These are phyloP conservation scores for Paralichthys olivaceus DNA, from an alignment of 2,113 vertebrate species.

Conservation along the genomic window DNA sequence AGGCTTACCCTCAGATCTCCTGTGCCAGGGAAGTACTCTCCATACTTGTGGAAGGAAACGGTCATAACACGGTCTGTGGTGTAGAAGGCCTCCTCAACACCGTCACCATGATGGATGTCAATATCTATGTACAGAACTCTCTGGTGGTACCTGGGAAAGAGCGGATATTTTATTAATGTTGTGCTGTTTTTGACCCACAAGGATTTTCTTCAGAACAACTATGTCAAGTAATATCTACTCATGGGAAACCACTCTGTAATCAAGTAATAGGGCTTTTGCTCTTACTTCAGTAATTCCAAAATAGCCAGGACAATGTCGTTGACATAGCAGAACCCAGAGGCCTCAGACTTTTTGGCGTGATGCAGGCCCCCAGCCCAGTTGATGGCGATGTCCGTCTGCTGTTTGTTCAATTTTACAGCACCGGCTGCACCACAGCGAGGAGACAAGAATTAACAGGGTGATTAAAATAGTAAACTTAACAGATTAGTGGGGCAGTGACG, in stretches of 20 bases:
- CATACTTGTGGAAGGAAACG: conserved; percentile 98
- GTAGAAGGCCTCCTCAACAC: conserved; percentile 98
- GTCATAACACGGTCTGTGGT: conserved; percentile 99
- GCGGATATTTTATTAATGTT: rapidly evolving
- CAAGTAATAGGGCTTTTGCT: not conserved
- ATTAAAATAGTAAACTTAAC: conserved; percentile 1
- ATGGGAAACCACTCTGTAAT: not conserved
- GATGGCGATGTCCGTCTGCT: conserved; percentile 98
- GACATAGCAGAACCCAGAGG: conserved; percentile 98
- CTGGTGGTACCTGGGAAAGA: conserved; percentile 92
- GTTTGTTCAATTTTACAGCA: conserved; percentile 98
- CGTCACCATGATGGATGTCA: conserved; percentile 98
- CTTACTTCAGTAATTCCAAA: conserved; percentile 96
- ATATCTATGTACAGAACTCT: conserved; percentile 99
- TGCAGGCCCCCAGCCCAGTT: conserved; percentile 99
- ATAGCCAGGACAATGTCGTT: conserved; percentile 98
- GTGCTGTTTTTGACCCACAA: not conserved
- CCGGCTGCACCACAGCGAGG: conserved; percentile 84
- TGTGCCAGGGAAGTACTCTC: conserved; percentile 98
- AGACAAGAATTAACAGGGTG: conserved; percentile 23
- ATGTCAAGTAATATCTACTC: not conserved
- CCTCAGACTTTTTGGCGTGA: conserved; percentile 98
- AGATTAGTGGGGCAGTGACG: not conserved
- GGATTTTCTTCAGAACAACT: not conserved
- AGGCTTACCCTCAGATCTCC: conserved; percentile 92